phyloP scores from a whole-genome alignment of 2,113 vertebrate species.

The Pollimyrus isidori region DNA sequence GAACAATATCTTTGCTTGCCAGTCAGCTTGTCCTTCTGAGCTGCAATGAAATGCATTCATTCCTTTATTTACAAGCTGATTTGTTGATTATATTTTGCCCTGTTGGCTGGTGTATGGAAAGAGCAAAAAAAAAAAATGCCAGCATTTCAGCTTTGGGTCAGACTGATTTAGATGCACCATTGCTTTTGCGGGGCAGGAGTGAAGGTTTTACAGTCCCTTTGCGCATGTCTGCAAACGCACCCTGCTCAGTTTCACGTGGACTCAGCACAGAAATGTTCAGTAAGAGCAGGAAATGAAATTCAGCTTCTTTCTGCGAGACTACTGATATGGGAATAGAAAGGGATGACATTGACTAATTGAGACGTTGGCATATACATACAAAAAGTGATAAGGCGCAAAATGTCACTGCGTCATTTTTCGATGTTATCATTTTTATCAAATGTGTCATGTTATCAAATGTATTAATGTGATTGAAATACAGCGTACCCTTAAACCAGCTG shows the following conservation, averaged over 20 bases:
- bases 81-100: neutral
- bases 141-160: neutral
- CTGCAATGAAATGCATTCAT: neutral
- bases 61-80: neutral
- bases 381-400: neutral
- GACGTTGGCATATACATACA: neutral
- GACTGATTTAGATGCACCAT: neutral
- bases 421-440: neutral
- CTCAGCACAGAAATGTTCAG: neutral
- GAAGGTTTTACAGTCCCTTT: neutral
- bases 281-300: neutral
- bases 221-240: neutral
- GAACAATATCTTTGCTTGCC: neutral
- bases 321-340: neutral
- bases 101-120: neutral
- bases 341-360: neutral
- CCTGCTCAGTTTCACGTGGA: neutral
- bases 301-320: neutral
- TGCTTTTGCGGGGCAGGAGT: neutral
- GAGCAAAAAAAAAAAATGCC: neutral
- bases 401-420: neutral
- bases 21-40: neutral
- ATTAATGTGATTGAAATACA: neutral
- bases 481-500: neutral
- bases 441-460: too few relatives aligned